Base-by-base conservation (phyloP, 2,888 invertebrate genomes). In the Euspilapteryx auroguttella region DNA sequence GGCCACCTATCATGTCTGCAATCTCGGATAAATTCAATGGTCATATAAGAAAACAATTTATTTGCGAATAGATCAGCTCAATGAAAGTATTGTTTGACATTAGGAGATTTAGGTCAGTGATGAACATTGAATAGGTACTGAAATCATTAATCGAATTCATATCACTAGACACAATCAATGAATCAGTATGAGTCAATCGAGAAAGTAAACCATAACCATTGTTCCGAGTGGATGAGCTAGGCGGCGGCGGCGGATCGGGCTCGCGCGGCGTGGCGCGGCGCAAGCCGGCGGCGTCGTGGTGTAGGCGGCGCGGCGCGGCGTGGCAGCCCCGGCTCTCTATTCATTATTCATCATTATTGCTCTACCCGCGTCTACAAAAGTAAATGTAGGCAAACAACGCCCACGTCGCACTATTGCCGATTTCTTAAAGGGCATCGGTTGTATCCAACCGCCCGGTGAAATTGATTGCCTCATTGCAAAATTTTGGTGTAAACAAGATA, bases 171-270 rank as follows among this genome's bases (percentile, higher is more conserved):
- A 51, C 53, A 55, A 48, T 55, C 59, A 59, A 66, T 65, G 65
- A 58, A 65, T 66, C 62, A 55, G 64, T 62, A 50, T 71, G 73
- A 75, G 71, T 69, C 71, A 71, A 75, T 64, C 56, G 73, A 61
- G 75, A 75, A 75, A 75, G 75, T 75, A 69, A 71, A 68, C 71
- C 69, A 65, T 61, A 56, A 63, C 66, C 63, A 73, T 73, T 73
- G 73, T 73, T 75, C 71, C 71, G 62, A 71, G 61, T 69, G 68
- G 73, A 66, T 71, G n/a, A n/a, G n/a, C n/a, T n/a, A n/a, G n/a
- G n/a, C n/a, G n/a, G n/a, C n/a, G n/a, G n/a, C 17, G 17, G 17
- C 17, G 17, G 8, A 8, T 17, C 5, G 5, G 5, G 17, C 8
- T 17, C 8, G 17, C 5, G 17, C 5, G 17, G 17, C 17, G 5